phyloP scores from a whole-genome alignment of 2,888 invertebrate genomes.

The Caenorhabditis sulstoni region DNA sequence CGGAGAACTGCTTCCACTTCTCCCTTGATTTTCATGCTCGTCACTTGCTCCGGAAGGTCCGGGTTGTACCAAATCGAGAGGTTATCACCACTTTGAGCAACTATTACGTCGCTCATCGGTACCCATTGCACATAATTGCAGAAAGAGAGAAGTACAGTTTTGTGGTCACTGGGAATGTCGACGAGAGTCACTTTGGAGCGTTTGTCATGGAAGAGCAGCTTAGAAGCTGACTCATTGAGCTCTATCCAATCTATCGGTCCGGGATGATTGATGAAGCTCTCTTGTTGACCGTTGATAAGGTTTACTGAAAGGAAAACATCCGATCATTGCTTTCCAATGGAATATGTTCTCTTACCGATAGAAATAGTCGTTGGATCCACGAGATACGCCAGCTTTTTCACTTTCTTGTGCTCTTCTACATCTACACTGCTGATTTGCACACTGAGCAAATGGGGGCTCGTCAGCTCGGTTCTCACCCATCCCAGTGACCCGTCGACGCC shows the following conservation, averaged over 20 bases:
- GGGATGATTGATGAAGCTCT: slow-evolving; percentile 90
- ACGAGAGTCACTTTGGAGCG: slow-evolving; percentile 85
- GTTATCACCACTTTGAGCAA: slow-evolving; percentile 93
- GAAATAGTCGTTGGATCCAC: slow-evolving; percentile 95
- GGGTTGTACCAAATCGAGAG: slow-evolving; percentile 97
- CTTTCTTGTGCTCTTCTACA: slow-evolving; percentile 40
- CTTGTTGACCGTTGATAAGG: slow-evolving; percentile 83
- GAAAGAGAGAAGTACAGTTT: slow-evolving; percentile 82
- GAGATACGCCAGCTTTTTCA: slow-evolving; percentile 89
- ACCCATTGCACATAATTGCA: slow-evolving; percentile 89
- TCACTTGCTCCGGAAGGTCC: slow-evolving; percentile 89
- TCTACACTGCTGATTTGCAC: slow-evolving; percentile 50
- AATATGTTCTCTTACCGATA: slow-evolving; percentile 85
- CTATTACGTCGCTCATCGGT: slow-evolving; percentile 95
- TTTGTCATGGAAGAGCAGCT: slow-evolving; percentile 92
- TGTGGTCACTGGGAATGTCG: slow-evolving; percentile 81
- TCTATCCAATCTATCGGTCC: slow-evolving; percentile 97
- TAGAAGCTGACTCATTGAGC: slow-evolving; percentile 93
- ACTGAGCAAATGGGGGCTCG: slow-evolving; percentile 93
- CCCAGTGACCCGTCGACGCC: slow-evolving; percentile 84
- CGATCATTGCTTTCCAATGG: not conserved
- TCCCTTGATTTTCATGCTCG: slow-evolving; percentile 88
- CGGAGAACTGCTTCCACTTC: slow-evolving; percentile 88
- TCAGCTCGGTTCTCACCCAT: slow-evolving; percentile 89
- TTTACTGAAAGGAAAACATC: slow-evolving; percentile 82